phyloP scores from a whole-genome alignment of 2,113 vertebrate genomes.

The Poecilia latipinna region DNA sequence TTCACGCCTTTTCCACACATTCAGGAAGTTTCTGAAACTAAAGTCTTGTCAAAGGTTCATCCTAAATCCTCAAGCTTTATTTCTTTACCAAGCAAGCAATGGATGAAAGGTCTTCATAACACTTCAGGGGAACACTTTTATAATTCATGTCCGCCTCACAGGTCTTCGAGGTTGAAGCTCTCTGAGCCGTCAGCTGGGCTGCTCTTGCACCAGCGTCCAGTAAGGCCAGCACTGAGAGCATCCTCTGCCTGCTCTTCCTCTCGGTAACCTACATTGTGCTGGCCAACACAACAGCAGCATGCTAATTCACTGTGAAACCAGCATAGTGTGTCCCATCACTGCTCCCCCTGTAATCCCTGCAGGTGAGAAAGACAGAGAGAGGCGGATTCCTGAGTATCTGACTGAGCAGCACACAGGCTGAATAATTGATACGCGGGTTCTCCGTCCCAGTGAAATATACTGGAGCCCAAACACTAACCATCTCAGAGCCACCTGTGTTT shows the following conservation, averaged over 20 bases:
- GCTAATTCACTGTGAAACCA: slow-evolving; percentile 52
- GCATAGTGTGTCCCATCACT: slow-evolving; percentile 37
- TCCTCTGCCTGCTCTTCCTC: slow-evolving; percentile 17
- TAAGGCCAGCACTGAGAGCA: slow-evolving; percentile 20
- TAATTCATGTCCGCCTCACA: slow-evolving; percentile 16
- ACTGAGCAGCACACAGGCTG: slow-evolving; percentile 68
- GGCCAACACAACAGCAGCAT: slow-evolving; percentile 49
- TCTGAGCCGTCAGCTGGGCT: background rate
- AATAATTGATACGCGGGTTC: slow-evolving; percentile 72
- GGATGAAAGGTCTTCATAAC: background rate
- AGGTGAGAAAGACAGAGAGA: slow-evolving; percentile 56
- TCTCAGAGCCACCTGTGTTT: slow-evolving; percentile 41
- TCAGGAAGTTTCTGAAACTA: background rate
- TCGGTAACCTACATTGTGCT: slow-evolving; percentile 19
- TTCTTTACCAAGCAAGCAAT: background rate
- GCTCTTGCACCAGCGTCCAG: background rate
- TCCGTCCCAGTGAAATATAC: slow-evolving; percentile 55
- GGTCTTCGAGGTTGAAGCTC: background rate
- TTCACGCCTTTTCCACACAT: background rate
- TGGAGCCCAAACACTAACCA: slow-evolving; percentile 43
- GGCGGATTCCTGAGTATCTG: slow-evolving; percentile 66
- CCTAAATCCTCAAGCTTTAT: background rate
- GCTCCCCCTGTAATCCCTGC: slow-evolving; percentile 57
- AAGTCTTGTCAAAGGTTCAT: background rate
- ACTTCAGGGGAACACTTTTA: slow-evolving; percentile 2